phyloP scores from a whole-genome alignment of 2,888 invertebrate genomes.

The Conchocele bisecta region DNA sequence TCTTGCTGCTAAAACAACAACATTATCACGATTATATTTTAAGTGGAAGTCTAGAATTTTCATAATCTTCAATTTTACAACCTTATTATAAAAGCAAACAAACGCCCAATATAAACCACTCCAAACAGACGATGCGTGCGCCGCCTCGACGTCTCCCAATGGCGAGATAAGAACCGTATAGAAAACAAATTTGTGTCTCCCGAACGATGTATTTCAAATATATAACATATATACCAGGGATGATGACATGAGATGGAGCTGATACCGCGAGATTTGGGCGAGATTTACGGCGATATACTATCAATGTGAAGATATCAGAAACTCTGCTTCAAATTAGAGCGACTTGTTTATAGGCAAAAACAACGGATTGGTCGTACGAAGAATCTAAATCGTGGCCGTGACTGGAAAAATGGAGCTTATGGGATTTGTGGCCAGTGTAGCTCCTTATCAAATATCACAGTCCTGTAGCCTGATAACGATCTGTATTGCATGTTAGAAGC shows the following conservation, averaged over 20 bases:
- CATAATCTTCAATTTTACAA: no score
- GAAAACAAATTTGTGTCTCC: constrained; percentile 54
- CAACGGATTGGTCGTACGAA: no score
- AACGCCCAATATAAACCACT: constrained; percentile 4
- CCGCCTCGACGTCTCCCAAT: constrained; percentile 42
- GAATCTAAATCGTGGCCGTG: no score
- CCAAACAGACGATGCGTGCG: constrained; percentile 6
- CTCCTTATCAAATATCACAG: no score
- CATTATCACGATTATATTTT: no score
- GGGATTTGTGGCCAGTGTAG: no score
- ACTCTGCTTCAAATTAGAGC: neutral
- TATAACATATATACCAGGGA: constrained; percentile 47
- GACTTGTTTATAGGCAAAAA: neutral
- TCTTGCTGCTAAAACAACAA: no score
- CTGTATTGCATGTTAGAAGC: no score
- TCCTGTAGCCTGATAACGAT: no score
- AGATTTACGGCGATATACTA: neutral
- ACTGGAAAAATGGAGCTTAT: no score
- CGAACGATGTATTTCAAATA: constrained; percentile 50
- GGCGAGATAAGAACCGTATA: constrained; percentile 37
- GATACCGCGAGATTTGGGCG: constrained; percentile 42
- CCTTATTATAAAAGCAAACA: constrained; percentile 1
- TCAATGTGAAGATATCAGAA: neutral
- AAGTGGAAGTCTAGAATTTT: no score
- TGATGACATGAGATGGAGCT: constrained; percentile 48